Evolutionary conservation across 2,888 invertebrate species (phyloP), one percentile per base, ranked within the genome.

Genomic region (Zhengitettix transpicula): DNA sequence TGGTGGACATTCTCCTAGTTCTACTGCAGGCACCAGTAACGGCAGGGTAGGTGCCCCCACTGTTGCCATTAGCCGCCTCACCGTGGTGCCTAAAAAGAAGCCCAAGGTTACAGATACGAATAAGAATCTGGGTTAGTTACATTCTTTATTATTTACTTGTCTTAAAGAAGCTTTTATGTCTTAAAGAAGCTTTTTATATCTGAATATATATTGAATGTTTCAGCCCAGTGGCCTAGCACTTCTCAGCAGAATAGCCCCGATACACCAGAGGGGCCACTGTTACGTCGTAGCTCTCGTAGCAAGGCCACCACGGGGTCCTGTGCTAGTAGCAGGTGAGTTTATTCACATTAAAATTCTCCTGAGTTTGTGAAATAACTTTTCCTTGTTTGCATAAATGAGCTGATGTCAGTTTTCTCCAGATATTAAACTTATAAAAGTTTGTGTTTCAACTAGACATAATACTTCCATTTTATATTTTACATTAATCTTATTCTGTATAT

Each of bases 301-400:
- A 74, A 75, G 66, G 61, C 76, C 74, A 80, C 81, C 79, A 83
- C 85, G 82, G 82, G 85, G 73, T 79, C 81, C 70, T 81, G 81
- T 74, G 79, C 81, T 64, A 81, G 80, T 44, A 61, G 61, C 61
- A 61, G 61, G 61, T 61, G 52, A 42, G 41, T 16, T 42, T 58
- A 40, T 28, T 7, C 2, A 5, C 28, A 28, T 28, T 28, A 28
- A 28, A 5, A 28, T 28, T 28, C 28, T 28, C 7, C 28, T 5
- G 28, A 2, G 7, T 2, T 28, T 28, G 28, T 28, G 28, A 28
- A 28, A 5, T 28, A 28, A 28, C 28, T 28, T 28, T 7, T 28
- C 7, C 7, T 28, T 28, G 28, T 28, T 28, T 28, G 2, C 7
- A 28, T 28, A 2, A 2, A 28, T 5, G 2, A 28, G 28, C n/a